Base-by-base conservation (phyloP, 2,888 invertebrate species). In the Amiota mariae region DNA sequence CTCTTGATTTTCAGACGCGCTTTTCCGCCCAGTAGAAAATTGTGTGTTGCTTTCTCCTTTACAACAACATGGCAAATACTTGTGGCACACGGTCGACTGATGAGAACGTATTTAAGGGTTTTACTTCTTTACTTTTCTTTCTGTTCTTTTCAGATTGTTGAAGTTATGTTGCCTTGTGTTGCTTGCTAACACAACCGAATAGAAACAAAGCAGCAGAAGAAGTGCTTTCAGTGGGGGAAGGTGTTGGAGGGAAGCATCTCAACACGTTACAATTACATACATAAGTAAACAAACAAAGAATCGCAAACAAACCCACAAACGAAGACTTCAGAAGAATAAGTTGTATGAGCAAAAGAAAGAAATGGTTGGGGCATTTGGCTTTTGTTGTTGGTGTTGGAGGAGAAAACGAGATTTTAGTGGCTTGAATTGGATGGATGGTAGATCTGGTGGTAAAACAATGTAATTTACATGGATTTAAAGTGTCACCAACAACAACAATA, bases 241-340 rank as follows among this genome's bases (percentile, higher is more conserved):
- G 54, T n/a, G 12, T 54, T n/a, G 12, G n/a, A 54, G 2, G n/a
- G n/a, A 63, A 63, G n/a, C 24, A 13, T 12, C 63, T 63, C 63
- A 63, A 63, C 63, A 63, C 63, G 63, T 63, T 12, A 36, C 63
- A 63, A 63, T 63, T 63, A 63, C 63, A 63, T 63, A 63, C 63
- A 15, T 63, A 63, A 63, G 15, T 46, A 59, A 20, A 59, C 18
- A 20, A 59, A 59, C 15, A 57, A 63, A 63, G 63, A 63, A 36
- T 46, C 24, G 36, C 11, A 63, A 36, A 63, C 24, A 36, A 46
- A 24, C 20, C 15, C 24, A 59, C 59, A 20, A 12, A 20, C 59
- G 12, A 15, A 20, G 36, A 36, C 36, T 18, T 20, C 4, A 6
- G 9, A 12, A 12, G 11, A 18, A 15, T 59, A 18, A 11, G 59